Base-by-base conservation (phyloP, 2,888 invertebrate genomes). In the Drosophila macrothrix region DNA sequence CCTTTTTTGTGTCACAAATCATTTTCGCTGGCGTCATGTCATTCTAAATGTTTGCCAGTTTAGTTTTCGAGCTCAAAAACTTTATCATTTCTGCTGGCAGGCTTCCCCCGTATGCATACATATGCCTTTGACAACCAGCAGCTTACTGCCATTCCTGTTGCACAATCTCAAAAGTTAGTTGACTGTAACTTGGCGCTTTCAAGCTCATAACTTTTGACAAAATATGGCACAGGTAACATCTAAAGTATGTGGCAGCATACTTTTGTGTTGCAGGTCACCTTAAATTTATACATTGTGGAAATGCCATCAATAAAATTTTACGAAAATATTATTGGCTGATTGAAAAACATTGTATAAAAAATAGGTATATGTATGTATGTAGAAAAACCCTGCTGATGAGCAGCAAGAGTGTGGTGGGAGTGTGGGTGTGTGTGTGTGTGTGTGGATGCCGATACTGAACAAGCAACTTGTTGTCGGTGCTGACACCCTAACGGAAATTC, bases 381-480 rank as follows among this genome's bases (percentile, higher is more conserved):
- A 37, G 35, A 16, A 22, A 22, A 4, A 4, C 7, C 14, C 22
- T 22, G 46, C 22, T 16, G 22, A 16, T 84, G 85, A 82, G 75
- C 68, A 74, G 55, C 60, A 25, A 46, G 16, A 22, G 4, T 25
- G 46, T 4, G 22, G 7, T 4, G 14, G 1, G 3, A 3, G 19
- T 4, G 4, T 39, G 19, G 4, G 39, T 73, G 73, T 63, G 63
- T n/a, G 67, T 63, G 63, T n/a, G 67, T 35, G 52, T 22, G 28
- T 46, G 37, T 64, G 73, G 73, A 73, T 65, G 67, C 37, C 22
- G 53, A 33, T 19, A 63, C 49, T 63, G 60, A 73, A 67, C 46
- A 58, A 69, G 74, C 89, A 83, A 88, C 83, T 83, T 88, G 86
- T 69, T 83, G 88, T 84, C 65, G 53, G 49, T 54, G 56, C 29